Base-by-base conservation (phyloP, 2,113 vertebrate species). In the Salvelinus sp. region DNA sequence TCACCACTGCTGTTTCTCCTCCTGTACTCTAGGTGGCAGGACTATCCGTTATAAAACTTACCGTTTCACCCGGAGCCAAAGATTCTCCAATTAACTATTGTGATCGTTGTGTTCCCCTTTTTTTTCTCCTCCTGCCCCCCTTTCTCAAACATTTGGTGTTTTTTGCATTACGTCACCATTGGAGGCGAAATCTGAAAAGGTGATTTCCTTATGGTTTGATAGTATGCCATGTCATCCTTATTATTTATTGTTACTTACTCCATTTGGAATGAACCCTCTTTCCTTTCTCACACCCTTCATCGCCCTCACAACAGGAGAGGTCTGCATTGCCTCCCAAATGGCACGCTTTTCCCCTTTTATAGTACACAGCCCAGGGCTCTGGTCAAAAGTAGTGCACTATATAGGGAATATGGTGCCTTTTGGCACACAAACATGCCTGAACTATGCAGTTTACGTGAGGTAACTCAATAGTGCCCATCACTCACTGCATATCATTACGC, bases 161-260 rank as follows among this genome's bases (percentile, higher is more conserved):
- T 33, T 78, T 68, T 73, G 63, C 47, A 60, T 89, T 85, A 50
- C 83, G 69, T 88, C 86, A 83, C 67, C 86, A 85, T 83, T 88
- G 88, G 85, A 91, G 91, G 86, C 86, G 54, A 92, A 92, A 86
- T 89, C 87, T 83, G 88, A 91, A 90, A 92, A 92, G 90, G 91
- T 92, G 91, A 93, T 86, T 89, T 82, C 16, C 10, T 86, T 62
- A 72, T 38, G 5, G 74, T 86, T 87, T 20, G 30, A 38, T 38
- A 23, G 12, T 18, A 10, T 7, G 0, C 22, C 76, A 9, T 73
- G 65, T 72, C 79, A 83, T 86, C 75, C 80, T 82, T 33, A 74
- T 79, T 62, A 73, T 78, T 74, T 77, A 7, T 44, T 47, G 16
- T 44, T 6, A 10, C 48, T 18, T 20, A 57, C 18, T 85, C 67